These are phyloP conservation scores for Eristalinus sepulchralis DNA, from an alignment of 2,888 invertebrate genomes.

Conservation along the genomic window DNA sequence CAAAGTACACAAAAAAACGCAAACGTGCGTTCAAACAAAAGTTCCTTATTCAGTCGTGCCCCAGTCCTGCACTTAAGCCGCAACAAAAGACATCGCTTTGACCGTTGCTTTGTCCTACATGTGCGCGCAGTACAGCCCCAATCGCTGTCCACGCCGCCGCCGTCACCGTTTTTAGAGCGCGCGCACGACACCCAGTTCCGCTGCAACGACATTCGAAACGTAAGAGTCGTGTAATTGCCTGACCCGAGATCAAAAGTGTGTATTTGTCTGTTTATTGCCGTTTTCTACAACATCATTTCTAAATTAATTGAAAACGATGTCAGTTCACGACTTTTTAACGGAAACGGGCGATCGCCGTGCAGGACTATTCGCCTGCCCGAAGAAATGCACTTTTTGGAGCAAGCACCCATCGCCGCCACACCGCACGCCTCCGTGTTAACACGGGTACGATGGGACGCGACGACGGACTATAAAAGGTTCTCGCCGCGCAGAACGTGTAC, in stretches of 20 bases:
- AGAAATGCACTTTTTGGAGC: slow-evolving; percentile 24
- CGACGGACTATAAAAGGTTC: background rate
- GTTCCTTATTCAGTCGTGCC: background rate
- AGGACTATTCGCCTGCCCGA: background rate
- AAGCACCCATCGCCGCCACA: too few species aligned
- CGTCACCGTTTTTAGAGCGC: too few species aligned
- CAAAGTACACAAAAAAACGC: background rate
- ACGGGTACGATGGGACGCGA: too few species aligned
- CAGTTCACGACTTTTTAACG: slow-evolving; percentile 42
- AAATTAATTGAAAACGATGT: slow-evolving; percentile 49
- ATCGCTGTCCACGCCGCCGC: too few species aligned
- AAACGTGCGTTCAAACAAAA: background rate
- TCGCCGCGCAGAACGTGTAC: too few species aligned
- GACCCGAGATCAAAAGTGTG: slow-evolving; percentile 42
- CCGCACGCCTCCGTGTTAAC: too few species aligned
- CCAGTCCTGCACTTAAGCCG: background rate
- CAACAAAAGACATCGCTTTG: background rate
- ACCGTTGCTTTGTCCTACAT: background rate
- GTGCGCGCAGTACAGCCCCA: background rate
- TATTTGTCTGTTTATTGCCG: slow-evolving; percentile 24
- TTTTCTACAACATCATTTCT: slow-evolving; percentile 53
- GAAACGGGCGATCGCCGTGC: slow-evolving; percentile 11
- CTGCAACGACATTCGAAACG: background rate
- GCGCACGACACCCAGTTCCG: slow-evolving; percentile 6
- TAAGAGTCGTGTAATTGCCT: slow-evolving; percentile 43